Evolutionary conservation across 2,113 vertebrate species (phyloP).

Genomic region (Thymallus thymallus): DNA sequence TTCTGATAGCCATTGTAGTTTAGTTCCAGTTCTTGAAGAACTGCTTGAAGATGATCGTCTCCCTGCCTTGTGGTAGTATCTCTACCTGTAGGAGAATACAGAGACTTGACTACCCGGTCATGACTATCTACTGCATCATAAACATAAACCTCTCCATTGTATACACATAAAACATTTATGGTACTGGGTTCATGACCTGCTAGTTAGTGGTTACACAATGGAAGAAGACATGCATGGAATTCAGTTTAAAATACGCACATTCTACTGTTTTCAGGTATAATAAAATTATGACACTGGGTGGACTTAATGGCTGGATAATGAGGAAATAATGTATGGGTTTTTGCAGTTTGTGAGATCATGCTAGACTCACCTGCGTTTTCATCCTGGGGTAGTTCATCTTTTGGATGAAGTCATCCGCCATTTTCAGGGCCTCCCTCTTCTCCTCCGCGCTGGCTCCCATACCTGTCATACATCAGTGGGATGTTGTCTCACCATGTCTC

Average conservation of each 20-base stretch:
- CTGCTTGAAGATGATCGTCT: too few species aligned
- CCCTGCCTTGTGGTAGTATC: conserved; percentile 85
- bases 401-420: conserved; percentile 84
- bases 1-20: conserved; percentile 19
- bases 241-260: too few species aligned
- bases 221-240: too few species aligned
- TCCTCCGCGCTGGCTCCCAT: conserved; percentile 81
- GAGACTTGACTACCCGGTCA: neutral
- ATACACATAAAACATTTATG: neutral
- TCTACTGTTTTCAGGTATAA: too few species aligned
- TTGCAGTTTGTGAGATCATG: neutral
- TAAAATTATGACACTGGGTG: too few species aligned
- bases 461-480: conserved; percentile 64
- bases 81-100: conserved; percentile 77
- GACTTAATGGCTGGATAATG: too few species aligned
- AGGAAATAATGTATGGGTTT: too few species aligned
- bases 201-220: neutral
- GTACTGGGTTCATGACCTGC: neutral
- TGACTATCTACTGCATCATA: neutral
- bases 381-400: conserved; percentile 80
- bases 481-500: neutral
- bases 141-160: neutral
- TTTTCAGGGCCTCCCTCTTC: conserved; percentile 76
- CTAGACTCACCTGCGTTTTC: conserved; percentile 82
- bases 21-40: too few species aligned